Conservation (phyloP, 2,797 vertebrate genomes). For the Petrocephalus schoutedeni region DNA sequence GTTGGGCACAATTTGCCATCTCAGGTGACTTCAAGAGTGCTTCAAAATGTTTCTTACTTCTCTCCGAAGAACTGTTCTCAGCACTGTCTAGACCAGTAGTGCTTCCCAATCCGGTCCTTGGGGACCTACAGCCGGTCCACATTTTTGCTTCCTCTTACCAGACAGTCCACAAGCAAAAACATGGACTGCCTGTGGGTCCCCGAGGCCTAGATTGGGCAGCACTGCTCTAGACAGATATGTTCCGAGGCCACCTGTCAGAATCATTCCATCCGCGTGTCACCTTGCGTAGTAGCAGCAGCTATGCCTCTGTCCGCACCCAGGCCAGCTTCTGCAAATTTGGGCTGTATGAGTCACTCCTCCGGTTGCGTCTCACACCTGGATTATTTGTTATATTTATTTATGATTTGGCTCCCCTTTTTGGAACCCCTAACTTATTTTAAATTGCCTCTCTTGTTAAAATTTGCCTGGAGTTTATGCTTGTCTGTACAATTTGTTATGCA, state of each 20-base stretch:
- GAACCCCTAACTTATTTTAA: not conserved
- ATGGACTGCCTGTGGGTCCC: not conserved
- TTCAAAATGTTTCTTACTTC: not conserved
- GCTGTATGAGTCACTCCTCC: not conserved
- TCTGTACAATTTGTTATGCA: not conserved
- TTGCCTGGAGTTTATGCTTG: constrained; percentile 2
- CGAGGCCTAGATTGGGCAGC: not conserved
- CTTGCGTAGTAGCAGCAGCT: not conserved
- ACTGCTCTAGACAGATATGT: not conserved
- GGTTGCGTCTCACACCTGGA: not conserved
- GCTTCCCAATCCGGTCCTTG: not conserved
- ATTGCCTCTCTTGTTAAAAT: not conserved
- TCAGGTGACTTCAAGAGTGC: not conserved
- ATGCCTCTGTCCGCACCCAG: not conserved
- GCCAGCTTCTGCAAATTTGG: not conserved
- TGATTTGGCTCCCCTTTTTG: not conserved
- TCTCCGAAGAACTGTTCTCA: not conserved
- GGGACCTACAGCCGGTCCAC: not conserved
- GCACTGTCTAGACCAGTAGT: not conserved
- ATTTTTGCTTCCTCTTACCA: not conserved
- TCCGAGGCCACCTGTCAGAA: not conserved
- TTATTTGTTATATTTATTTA: not conserved
- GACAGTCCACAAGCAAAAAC: not conserved
- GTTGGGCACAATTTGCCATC: not conserved
- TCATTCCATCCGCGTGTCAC: not conserved